Percentiles rank a stretch among this genome's conserved stretches.
Evolutionary conservation across 2,888 invertebrate species (phyloP).

Genomic region (Chrysotoxum bicinctum): DNA sequence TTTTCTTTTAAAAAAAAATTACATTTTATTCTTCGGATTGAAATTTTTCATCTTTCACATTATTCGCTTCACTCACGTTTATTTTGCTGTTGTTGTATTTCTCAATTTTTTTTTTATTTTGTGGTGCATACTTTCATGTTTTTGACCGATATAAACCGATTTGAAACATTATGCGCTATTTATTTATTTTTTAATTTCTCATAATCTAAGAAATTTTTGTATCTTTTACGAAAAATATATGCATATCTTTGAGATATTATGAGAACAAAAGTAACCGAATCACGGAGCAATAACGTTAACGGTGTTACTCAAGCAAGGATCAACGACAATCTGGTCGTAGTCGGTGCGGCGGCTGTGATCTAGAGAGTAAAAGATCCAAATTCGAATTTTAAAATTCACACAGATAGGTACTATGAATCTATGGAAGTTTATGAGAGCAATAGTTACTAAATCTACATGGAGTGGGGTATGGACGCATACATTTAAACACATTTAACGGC

Average conservation of each 20-base stretch:
- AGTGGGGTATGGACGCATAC: slow-evolving; percentile 10
- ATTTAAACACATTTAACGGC: slow-evolving; percentile 74
- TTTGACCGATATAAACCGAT: neutral
- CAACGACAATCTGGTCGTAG: slow-evolving; percentile 74
- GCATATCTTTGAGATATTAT: slow-evolving; percentile 74
- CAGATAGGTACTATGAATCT: slow-evolving; percentile 40
- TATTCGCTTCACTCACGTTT: slow-evolving; percentile 61
- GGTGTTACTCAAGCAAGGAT: slow-evolving; percentile 72
- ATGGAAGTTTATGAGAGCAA: slow-evolving; percentile 13
- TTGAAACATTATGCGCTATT: slow-evolving; percentile 28
- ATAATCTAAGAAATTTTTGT: slow-evolving; percentile 38
- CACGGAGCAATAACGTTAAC: slow-evolving; percentile 47
- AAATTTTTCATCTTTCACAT: slow-evolving; percentile 60
- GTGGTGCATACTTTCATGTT: slow-evolving; percentile 31
- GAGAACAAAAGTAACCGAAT: slow-evolving; percentile 23
- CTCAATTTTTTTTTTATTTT: slow-evolving; percentile 28
- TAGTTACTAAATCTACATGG: neutral
- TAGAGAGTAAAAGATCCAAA: slow-evolving; percentile 69
- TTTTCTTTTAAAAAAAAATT: slow-evolving; percentile 40
- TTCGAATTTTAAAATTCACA: slow-evolving; percentile 40
- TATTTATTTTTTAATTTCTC: slow-evolving; percentile 3
- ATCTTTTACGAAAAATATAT: slow-evolving; percentile 72
- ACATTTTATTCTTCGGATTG: slow-evolving; percentile 56
- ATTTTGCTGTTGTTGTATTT: slow-evolving; percentile 44
- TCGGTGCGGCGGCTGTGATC: slow-evolving; percentile 65